Evolutionary conservation across 2,797 vertebrate species (phyloP), one percentile per base, ranked within the genome.

Genomic region (Emydoidea blandingii): DNA sequence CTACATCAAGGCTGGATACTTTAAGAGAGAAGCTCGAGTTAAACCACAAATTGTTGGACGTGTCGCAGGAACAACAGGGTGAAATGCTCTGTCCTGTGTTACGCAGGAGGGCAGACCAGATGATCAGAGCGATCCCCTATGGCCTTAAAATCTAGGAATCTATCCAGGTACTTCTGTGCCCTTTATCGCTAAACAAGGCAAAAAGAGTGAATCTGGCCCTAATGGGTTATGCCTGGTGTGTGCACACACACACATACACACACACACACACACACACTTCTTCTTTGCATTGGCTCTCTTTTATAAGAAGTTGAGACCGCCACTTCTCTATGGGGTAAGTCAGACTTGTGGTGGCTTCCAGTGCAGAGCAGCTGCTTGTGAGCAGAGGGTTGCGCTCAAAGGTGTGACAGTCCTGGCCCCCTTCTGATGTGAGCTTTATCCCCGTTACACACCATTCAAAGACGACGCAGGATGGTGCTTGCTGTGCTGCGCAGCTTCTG

Each of bases 401-500:
- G 37, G 68, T 21, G 8, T 12, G 37, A 41, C 15, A 21, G 21
- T 41, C 19, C 68, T 72, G 27, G 59, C 31, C 10, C 68, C 68
- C 68, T 72, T 72, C n/a, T 72, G 68, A 41, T 72, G 21, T 4
- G 37, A 72, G 10, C 21, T 41, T 72, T 72, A 37, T 72, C 68
- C 68, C n/a, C 5, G 1, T 25, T 41, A 21, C n/a, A 41, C 68
- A 12, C 68, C 68, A 12, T 21, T 1, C 84, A 1, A 47, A 5
- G 62, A 25, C 15, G 54, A 14, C 1, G 0, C 0, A 11, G 47
- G 34, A 34, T 49, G 21, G 31, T 6, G 41, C 68, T 31, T 62
- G 84, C 29, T 1, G 0, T 0, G 34, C 68, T 72, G n/a, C 3
- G 65, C 65, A 19, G 7, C 0, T 0, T 6, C 27, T 2, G 8